Conservation (phyloP, 2,113 vertebrate genomes). For the Vidua macroura region DNA sequence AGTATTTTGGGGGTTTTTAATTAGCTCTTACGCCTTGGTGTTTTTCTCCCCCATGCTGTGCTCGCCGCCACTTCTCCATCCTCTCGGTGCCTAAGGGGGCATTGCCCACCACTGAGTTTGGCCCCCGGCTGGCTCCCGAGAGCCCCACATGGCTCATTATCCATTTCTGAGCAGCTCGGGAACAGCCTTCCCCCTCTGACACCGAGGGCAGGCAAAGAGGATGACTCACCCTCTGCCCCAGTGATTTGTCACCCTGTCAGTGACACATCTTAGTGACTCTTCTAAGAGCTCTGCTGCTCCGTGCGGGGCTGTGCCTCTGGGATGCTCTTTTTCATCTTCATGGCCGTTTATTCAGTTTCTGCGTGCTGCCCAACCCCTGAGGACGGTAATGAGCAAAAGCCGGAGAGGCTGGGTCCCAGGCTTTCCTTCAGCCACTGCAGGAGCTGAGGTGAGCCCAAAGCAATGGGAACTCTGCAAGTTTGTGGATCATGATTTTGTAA, state of each 20-base stretch:
- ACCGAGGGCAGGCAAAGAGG: neutral
- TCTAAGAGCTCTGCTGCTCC: neutral
- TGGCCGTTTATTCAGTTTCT: neutral
- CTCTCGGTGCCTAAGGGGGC: too few relatives aligned
- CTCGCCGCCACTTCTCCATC: too few relatives aligned
- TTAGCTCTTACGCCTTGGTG: neutral
- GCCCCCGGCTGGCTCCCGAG: fast-evolving
- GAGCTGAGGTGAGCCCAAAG: neutral
- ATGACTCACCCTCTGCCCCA: neutral
- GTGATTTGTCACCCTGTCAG: neutral
- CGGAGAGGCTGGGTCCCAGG: neutral
- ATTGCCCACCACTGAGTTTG: fast-evolving
- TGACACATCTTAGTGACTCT: neutral
- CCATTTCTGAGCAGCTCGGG: fast-evolving
- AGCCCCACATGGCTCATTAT: fast-evolving
- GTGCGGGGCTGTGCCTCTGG: neutral
- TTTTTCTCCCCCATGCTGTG: fast-evolving
- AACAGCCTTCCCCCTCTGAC: neutral
- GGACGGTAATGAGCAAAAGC: neutral
- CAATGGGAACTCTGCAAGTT: neutral
- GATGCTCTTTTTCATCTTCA: neutral
- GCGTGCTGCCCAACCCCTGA: fast-evolving
- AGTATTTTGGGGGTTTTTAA: too few relatives aligned
- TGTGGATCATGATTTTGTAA: fast-evolving
- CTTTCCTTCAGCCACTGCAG: neutral